Conservation (phyloP, 1,140 invertebrate genomes). For the Nomia melanderi region DNA sequence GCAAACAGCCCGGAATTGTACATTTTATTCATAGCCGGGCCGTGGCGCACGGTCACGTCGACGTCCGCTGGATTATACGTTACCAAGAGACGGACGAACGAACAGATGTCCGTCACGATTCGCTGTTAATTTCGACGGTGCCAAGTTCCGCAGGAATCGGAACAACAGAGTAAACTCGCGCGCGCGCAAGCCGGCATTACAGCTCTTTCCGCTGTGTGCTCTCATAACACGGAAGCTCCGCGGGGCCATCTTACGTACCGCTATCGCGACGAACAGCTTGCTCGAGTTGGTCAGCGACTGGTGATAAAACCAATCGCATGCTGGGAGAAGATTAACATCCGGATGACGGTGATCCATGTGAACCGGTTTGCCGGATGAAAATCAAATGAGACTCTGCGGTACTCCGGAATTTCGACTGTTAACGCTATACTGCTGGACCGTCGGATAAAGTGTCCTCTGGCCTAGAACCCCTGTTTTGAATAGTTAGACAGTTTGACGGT, state of each 20-base stretch:
- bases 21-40: neutral
- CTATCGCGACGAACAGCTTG: constrained; percentile 15
- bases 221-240: constrained; percentile 26
- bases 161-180: constrained; percentile 30
- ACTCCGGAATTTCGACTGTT: neutral
- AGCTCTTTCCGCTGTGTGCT: constrained; percentile 37
- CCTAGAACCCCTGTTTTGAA: too few relatives aligned
- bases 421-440: neutral
- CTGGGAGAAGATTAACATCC: constrained; percentile 26
- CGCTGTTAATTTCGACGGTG: constrained; percentile 36
- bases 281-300: neutral
- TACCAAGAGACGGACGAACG: neutral
- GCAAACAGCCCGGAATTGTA: neutral
- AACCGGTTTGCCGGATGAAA: too few relatives aligned
- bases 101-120: constrained; percentile 39
- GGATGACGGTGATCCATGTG: neutral
- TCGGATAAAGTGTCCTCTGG: too few relatives aligned
- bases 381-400: too few relatives aligned
- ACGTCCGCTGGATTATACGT: constrained; percentile 14
- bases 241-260: constrained; percentile 17
- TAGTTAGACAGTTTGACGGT: too few relatives aligned
- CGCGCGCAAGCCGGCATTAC: too few relatives aligned
- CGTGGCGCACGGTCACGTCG: neutral
- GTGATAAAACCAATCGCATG: constrained; percentile 34
- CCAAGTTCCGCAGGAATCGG: constrained; percentile 28